These are phyloP conservation scores for Epistrophella euchroma DNA, from an alignment of 2,888 invertebrate genomes.

Conservation along the genomic window DNA sequence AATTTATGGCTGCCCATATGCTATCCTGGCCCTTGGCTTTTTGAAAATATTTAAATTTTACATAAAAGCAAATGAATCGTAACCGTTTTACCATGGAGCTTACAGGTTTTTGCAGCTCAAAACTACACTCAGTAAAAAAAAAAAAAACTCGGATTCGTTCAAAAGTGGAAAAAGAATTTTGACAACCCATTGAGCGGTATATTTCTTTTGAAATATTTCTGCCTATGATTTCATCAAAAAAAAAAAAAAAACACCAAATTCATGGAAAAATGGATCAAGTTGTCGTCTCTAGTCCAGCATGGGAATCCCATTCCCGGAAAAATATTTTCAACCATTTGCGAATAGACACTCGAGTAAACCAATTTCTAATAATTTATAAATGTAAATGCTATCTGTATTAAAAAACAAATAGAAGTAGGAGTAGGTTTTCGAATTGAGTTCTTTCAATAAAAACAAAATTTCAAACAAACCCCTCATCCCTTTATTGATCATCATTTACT, in stretches of 20 bases:
- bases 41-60: neutral
- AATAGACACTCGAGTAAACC: neutral
- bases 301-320: neutral
- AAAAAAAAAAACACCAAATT: neutral
- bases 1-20: neutral
- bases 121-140: neutral
- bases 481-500: neutral
- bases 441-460: neutral
- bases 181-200: neutral
- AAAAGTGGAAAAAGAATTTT: neutral
- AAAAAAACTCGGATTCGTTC: neutral
- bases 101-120: neutral
- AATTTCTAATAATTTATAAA: neutral
- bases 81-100: neutral
- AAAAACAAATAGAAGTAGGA: neutral
- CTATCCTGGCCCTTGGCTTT: neutral
- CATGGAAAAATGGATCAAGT: neutral
- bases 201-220: neutral
- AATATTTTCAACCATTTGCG: neutral
- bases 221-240: neutral
- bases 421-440: conserved; percentile 16
- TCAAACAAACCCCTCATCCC: too few relatives aligned
- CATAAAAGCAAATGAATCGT: neutral
- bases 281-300: neutral
- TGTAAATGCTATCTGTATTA: neutral